These are phyloP conservation scores for Perognathus longimembris DNA, from an alignment of 2,113 vertebrate species.

Conservation along the genomic window DNA sequence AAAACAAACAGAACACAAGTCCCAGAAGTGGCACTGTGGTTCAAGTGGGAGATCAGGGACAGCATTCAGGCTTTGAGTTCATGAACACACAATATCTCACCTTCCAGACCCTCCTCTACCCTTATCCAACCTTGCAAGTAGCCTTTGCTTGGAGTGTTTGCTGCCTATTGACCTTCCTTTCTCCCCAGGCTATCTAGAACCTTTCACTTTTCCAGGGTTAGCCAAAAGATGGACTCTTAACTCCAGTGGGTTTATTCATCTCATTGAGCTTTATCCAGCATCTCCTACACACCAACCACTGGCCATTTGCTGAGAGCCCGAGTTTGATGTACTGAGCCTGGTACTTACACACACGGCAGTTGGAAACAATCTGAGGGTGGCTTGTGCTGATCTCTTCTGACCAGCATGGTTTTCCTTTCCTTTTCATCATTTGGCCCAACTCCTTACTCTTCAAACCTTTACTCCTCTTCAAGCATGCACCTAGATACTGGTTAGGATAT, in stretches of 20 bases:
- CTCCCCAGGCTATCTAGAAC: not conserved
- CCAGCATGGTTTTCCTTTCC: not conserved
- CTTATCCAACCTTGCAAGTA: not conserved
- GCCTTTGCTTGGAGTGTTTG: not conserved
- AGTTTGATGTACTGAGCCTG: too few species aligned
- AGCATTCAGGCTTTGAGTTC: too few species aligned
- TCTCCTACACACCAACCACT: not conserved
- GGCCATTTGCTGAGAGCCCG: accelerated
- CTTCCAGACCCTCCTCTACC: not conserved
- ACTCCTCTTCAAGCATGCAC: not conserved
- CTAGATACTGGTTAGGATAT: not conserved
- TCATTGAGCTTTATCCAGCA: not conserved
- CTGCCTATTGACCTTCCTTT: not conserved
- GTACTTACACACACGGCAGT: too few species aligned
- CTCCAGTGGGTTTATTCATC: not conserved
- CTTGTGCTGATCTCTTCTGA: not conserved
- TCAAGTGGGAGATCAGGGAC: too few species aligned
- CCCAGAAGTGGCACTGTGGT: too few species aligned
- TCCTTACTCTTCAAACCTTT: not conserved
- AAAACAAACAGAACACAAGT: too few species aligned
- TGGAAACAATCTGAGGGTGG: too few species aligned
- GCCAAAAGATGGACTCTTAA: too few species aligned
- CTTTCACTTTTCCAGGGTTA: not conserved
- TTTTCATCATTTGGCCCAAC: not conserved
- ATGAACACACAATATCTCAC: not conserved